Base-by-base conservation (phyloP, 2,113 vertebrate species). In the Nettapus auritus region DNA sequence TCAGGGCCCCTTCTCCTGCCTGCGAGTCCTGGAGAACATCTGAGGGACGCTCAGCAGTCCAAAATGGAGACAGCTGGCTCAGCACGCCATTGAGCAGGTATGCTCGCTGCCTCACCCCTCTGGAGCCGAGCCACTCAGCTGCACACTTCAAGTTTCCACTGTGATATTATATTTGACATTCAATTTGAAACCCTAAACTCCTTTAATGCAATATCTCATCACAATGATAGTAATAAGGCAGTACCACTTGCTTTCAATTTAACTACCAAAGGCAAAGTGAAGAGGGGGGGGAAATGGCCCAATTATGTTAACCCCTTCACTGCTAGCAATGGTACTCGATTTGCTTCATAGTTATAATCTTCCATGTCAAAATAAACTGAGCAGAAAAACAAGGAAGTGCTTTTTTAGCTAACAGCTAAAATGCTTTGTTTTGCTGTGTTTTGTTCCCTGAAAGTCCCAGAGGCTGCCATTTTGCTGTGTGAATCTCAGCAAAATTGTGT, bases 131-230 rank as follows among this genome's bases (percentile, higher is more conserved):
- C 91, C 87, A 86, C 95, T 94, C 53, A 74, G 88, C 86, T 94
- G 95, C 0, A 1, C 95, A 88, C 84, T 93, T 97, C 96, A 97
- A 95, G 86, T 82, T 92, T 96, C 86, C 90, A 91, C 96, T 86
- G 88, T 90, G 78, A 96, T 96, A 97, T 97, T 97, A 92, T 97
- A 96, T 97, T 97, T 97, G 97, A 97, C 97, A 95, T 97, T 97
- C 95, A 96, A 97, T 97, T 97, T 96, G 95, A 96, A 97, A 95
- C 88, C 88, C 82, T 96, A 94, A 97, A 96, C 88, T 97, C 91
- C 94, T 97, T 95, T 97, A 97, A 97, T 92, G 95, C 82, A 92
- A 73, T 92, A 96, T 96, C 93, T 94, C 93, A 78, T 76, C 95
- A 97, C 93, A 96, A 93, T 97, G 93, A 94, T 96, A 96, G 91